Conservation (phyloP, 2,888 invertebrate species). For the Sminthurides aquaticus region DNA sequence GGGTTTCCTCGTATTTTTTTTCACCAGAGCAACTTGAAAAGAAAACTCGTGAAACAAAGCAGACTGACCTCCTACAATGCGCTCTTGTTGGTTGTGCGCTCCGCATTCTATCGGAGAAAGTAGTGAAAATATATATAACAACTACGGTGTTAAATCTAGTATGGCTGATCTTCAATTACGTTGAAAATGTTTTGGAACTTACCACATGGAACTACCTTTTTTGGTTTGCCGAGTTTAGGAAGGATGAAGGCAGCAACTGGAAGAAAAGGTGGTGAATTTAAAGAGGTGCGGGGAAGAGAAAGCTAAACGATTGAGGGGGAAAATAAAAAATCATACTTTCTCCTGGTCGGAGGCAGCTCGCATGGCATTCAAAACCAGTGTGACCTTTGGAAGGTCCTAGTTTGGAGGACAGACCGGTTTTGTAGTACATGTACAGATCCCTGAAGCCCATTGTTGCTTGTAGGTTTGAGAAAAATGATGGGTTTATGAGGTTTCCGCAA, state of each 20-base stretch:
- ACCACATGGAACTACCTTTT: slow-evolving; percentile 9
- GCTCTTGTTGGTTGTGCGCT: slow-evolving; percentile 1
- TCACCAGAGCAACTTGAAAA: slow-evolving; percentile 13
- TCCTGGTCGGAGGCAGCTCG: background rate
- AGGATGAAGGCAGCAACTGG: background rate
- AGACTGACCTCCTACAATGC: slow-evolving; percentile 14
- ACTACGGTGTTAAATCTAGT: too few species aligned
- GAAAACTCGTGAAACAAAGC: slow-evolving; percentile 2
- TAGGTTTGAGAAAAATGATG: background rate
- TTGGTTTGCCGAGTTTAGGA: background rate
- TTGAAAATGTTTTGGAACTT: too few species aligned
- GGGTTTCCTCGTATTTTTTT: slow-evolving; percentile 5
- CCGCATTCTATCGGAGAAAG: slow-evolving; percentile 7
- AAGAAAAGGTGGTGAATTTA: too few species aligned
- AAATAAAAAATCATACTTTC: too few species aligned
- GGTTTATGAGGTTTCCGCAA: background rate
- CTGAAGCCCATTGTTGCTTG: slow-evolving; percentile 2
- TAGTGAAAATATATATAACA: background rate
- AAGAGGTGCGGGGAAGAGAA: too few species aligned
- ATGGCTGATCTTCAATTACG: too few species aligned
- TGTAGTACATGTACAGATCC: slow-evolving; percentile 6
- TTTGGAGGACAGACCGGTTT: background rate
- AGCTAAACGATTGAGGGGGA: too few species aligned
- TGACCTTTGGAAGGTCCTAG: background rate
- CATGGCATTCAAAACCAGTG: slow-evolving; percentile 6